phyloP scores from a whole-genome alignment of 2,888 invertebrate species.

The Disparrhopalites patrizii region DNA sequence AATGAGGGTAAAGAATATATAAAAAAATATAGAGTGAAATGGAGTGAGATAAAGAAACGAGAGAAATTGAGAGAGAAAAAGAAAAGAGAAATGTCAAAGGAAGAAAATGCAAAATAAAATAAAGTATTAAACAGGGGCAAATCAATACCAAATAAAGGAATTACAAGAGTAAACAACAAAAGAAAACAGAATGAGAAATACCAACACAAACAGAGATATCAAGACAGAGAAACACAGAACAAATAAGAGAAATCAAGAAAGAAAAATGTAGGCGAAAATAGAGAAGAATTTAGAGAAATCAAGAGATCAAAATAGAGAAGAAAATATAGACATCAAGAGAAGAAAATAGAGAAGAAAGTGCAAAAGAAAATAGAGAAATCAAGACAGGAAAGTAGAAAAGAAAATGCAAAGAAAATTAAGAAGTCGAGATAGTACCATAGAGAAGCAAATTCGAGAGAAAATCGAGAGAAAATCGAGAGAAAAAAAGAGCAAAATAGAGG shows the following conservation, averaged over 20 bases:
- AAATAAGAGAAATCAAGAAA: not conserved
- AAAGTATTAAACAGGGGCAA: too few relatives aligned
- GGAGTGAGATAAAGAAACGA: not conserved
- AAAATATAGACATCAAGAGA: not conserved
- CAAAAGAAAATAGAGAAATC: too few relatives aligned
- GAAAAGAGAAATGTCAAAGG: not conserved
- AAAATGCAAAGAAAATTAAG: too few relatives aligned
- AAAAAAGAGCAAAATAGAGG: too few relatives aligned
- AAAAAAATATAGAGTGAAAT: not conserved
- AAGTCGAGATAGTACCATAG: too few relatives aligned
- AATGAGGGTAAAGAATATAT: too few relatives aligned
- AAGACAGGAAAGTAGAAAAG: too few relatives aligned
- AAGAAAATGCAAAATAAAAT: not conserved
- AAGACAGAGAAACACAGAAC: not conserved
- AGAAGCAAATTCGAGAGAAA: too few relatives aligned
- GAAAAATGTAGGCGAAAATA: too few relatives aligned
- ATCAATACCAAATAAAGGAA: too few relatives aligned
- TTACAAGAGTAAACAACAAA: not conserved
- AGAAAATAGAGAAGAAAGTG: too few relatives aligned
- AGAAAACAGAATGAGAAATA: not conserved
- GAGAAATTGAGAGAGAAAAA: not conserved
- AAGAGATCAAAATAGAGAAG: not conserved
- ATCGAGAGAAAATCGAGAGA: too few relatives aligned
- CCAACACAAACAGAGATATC: not conserved
- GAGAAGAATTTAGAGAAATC: not conserved